Evolutionary conservation across 1,140 invertebrate species (phyloP).

Genomic region (Zaprionus nigranus): DNA sequence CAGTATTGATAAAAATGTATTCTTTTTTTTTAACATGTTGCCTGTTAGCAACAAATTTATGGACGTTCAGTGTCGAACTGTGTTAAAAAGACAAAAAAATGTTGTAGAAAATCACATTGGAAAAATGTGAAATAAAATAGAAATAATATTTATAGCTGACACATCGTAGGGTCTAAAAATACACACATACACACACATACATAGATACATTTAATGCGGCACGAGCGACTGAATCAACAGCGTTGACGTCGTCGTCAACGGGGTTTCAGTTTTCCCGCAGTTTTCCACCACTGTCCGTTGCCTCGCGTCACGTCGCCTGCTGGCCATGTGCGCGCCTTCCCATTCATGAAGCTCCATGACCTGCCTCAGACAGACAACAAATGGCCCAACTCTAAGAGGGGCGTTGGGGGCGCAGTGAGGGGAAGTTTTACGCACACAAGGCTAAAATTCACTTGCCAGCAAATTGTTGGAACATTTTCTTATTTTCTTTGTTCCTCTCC

Average conservation of each 20-base stretch:
- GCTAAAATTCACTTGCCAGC: constrained; percentile 40
- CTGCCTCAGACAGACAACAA: constrained; percentile 52
- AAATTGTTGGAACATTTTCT: constrained; percentile 46
- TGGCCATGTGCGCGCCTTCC: constrained; percentile 70
- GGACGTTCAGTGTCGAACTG: constrained; percentile 18
- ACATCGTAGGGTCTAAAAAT: constrained; percentile 81
- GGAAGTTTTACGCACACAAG: not conserved
- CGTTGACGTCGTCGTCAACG: constrained; percentile 30
- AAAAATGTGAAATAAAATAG: constrained; percentile 83
- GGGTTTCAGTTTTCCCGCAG: constrained; percentile 30
- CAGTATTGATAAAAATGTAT: constrained; percentile 3
- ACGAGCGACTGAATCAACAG: constrained; percentile 44
- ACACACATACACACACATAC: constrained; percentile 15
- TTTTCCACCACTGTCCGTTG: not conserved
- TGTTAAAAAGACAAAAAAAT: constrained; percentile 46
- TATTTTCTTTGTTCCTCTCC: constrained; percentile 48
- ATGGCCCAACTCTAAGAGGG: constrained; percentile 33
- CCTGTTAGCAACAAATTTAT: constrained; percentile 4
- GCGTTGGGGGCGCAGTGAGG: not conserved
- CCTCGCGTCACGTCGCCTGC: constrained; percentile 23
- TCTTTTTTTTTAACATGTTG: not conserved
- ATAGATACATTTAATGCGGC: constrained; percentile 22
- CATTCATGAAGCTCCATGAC: constrained; percentile 73
- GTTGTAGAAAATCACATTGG: constrained; percentile 68
- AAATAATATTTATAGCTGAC: constrained; percentile 83